Conservation (phyloP, 2,888 invertebrate genomes). For the Folsomia candida region DNA sequence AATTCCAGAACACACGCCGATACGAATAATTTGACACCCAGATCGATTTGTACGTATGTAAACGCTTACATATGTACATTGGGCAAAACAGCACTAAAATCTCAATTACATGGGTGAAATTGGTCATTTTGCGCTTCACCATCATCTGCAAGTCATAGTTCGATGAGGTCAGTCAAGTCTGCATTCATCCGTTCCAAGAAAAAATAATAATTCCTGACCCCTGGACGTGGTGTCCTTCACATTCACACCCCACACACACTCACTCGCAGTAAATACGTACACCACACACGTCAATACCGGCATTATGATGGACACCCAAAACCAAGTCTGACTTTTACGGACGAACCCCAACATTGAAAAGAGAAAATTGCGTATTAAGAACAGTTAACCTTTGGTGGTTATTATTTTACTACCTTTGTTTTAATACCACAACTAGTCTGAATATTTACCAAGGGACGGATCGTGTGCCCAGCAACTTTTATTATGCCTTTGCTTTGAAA, state of each 20-base stretch:
- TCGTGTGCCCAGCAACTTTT: too few species aligned
- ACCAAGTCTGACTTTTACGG: too few species aligned
- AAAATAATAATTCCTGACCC: not conserved
- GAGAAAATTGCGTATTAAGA: not conserved
- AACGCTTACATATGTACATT: too few species aligned
- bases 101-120: not conserved
- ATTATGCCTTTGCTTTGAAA: not conserved
- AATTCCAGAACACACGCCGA: too few species aligned
- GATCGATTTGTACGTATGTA: too few species aligned
- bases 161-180: not conserved
- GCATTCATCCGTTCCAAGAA: not conserved
- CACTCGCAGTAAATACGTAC: too few species aligned
- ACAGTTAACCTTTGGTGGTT: not conserved
- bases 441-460: too few species aligned
- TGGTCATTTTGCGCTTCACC: not conserved
- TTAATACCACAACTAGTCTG: too few species aligned
- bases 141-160: not conserved
- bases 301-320: too few species aligned
- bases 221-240: not conserved
- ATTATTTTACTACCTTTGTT: not conserved
- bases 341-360: not conserved
- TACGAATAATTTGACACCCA: too few species aligned
- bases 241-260: too few species aligned
- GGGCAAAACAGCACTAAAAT: not conserved
- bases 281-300: too few species aligned